These are phyloP conservation scores for Drosophila kikkawai DNA, from an alignment of 1,140 invertebrate species.

Conservation along the genomic window DNA sequence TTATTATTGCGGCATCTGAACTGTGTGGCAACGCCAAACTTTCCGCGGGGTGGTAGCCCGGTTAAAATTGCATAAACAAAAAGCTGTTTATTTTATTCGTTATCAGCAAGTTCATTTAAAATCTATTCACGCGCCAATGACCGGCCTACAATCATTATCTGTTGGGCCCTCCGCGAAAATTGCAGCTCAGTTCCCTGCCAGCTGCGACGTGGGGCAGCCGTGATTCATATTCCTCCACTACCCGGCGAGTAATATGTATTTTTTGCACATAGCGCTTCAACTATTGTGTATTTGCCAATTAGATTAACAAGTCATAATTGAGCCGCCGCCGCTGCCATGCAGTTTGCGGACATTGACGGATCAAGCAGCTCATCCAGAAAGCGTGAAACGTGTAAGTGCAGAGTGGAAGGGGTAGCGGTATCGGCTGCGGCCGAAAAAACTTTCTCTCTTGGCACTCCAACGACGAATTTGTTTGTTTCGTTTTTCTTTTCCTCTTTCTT, in stretches of 20 bases:
- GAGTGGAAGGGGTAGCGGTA: conserved; percentile 23
- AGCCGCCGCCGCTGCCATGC: conserved; percentile 11
- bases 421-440: conserved; percentile 18
- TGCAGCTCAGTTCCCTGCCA: conserved; percentile 13
- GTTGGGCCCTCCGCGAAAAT: neutral
- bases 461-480: conserved; percentile 26
- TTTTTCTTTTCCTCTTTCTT: conserved; percentile 6
- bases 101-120: conserved; percentile 33
- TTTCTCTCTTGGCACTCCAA: conserved; percentile 45
- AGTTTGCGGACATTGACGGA: conserved; percentile 1
- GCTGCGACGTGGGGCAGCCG: conserved; percentile 6
- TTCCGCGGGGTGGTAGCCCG: conserved; percentile 6
- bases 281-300: conserved; percentile 18
- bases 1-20: neutral
- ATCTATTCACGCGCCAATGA: conserved; percentile 40
- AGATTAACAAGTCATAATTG: conserved; percentile 26
- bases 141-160: conserved; percentile 1
- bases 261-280: conserved; percentile 22
- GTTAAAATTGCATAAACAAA: conserved; percentile 25
- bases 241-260: conserved; percentile 5
- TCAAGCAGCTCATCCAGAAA: conserved; percentile 16
- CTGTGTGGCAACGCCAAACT: neutral
- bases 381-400: conserved; percentile 39
- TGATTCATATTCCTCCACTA: neutral
- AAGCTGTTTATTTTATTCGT: conserved; percentile 26